phyloP scores from a whole-genome alignment of 2,888 invertebrate species.

The Muschampia plurimacula region DNA sequence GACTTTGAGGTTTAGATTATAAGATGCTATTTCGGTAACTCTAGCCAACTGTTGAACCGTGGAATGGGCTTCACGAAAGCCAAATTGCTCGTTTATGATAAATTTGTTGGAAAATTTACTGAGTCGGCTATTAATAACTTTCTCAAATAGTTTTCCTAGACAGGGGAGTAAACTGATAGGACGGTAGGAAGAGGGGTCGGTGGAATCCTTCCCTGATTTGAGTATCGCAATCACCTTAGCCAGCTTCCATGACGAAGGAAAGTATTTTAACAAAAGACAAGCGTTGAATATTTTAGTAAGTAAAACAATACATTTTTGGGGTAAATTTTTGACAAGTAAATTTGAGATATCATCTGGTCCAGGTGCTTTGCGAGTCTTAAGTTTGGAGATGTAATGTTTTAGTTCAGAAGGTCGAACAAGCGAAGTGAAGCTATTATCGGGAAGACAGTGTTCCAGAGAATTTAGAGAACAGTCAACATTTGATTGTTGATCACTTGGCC shows the following conservation, averaged over 20 bases:
- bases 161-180: background rate
- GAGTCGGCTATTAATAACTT: background rate
- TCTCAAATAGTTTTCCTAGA: background rate
- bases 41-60: slow-evolving; percentile 12
- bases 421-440: background rate
- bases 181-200: background rate
- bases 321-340: slow-evolving; percentile 4
- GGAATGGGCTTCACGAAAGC: background rate
- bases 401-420: background rate
- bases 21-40: background rate
- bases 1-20: slow-evolving; percentile 1
- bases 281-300: slow-evolving; percentile 6
- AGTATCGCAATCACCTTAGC: background rate
- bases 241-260: background rate
- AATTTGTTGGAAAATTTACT: background rate
- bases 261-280: background rate
- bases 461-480: background rate
- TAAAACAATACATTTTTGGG: slow-evolving; percentile 5
- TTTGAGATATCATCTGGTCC: background rate
- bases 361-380: background rate
- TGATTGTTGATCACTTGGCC: slow-evolving; percentile 1
- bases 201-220: background rate
- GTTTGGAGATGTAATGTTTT: background rate
- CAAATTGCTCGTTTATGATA: background rate
- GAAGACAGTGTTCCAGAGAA: background rate